Conservation (phyloP, 2,888 invertebrate species). For the Andrena fulva region DNA sequence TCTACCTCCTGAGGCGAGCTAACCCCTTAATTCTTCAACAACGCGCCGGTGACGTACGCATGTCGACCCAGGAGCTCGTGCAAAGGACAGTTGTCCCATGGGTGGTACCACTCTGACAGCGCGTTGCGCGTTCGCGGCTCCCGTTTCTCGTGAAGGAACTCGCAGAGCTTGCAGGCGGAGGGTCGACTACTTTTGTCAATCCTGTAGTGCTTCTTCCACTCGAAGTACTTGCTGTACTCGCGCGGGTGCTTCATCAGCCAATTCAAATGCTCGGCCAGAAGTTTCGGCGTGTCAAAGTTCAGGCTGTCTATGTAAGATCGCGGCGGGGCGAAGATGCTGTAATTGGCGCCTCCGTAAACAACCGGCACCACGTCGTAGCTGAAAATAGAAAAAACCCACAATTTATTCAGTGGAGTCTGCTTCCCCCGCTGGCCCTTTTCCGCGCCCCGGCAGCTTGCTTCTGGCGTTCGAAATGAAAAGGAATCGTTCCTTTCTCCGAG, state of each 20-base stretch:
- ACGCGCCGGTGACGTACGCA: constrained; percentile 44
- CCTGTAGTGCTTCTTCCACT: constrained; percentile 87
- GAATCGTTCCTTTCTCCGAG: too few species aligned
- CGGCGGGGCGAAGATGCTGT: constrained; percentile 87
- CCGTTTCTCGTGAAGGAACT: constrained; percentile 82
- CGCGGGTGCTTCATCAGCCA: constrained; percentile 85
- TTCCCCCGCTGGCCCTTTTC: too few species aligned
- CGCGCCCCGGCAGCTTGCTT: too few species aligned
- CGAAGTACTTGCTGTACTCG: constrained; percentile 88
- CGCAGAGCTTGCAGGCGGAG: constrained; percentile 87
- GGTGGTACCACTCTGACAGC: constrained; percentile 74
- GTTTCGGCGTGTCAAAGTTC: constrained; percentile 86
- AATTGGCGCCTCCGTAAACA: constrained; percentile 89
- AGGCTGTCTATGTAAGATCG: constrained; percentile 89
- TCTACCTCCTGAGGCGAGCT: too few species aligned
- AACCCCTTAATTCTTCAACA: constrained; percentile 17
- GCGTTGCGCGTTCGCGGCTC: constrained; percentile 58
- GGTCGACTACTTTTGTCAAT: constrained; percentile 85
- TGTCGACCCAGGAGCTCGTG: constrained; percentile 62
- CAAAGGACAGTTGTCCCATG: constrained; percentile 70
- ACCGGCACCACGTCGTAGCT: constrained; percentile 87
- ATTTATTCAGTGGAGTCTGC: too few species aligned
- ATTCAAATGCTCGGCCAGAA: constrained; percentile 87
- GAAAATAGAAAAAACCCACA: not conserved
- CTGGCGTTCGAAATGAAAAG: too few species aligned